Percentiles rank a stretch among this genome's conserved stretches.
Conservation (phyloP, 2,797 vertebrate species). For the Melanotaenia nigrans region DNA sequence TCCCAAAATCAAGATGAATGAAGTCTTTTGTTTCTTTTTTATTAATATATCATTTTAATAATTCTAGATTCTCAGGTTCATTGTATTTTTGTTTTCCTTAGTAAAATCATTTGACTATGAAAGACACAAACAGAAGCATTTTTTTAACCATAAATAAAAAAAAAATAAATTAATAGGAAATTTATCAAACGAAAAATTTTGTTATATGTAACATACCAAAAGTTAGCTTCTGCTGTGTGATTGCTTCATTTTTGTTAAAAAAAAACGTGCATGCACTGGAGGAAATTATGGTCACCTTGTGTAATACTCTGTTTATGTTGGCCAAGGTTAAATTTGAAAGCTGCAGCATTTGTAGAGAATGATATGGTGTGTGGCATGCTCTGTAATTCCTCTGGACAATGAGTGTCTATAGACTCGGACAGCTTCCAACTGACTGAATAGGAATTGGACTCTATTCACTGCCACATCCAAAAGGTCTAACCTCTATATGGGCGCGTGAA, state of each 20-base stretch:
- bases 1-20: too few species aligned
- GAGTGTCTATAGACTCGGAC: slow-evolving; percentile 69
- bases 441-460: slow-evolving; percentile 74
- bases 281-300: neutral
- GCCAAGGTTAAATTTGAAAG: slow-evolving; percentile 9
- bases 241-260: neutral
- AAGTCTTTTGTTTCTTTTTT: too few species aligned
- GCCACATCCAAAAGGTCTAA: slow-evolving; percentile 66
- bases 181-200: neutral
- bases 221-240: neutral
- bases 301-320: neutral
- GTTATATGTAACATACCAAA: neutral
- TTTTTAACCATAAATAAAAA: neutral
- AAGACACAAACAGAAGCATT: neutral
- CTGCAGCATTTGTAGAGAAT: slow-evolving; percentile 20
- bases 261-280: too few species aligned
- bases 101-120: neutral
- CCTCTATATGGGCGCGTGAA: slow-evolving; percentile 49
- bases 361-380: slow-evolving; percentile 67
- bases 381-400: slow-evolving; percentile 77
- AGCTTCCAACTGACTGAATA: slow-evolving; percentile 72
- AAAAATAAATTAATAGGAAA: too few species aligned
- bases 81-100: neutral
- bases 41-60: too few species aligned
- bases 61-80: neutral